Base-by-base conservation (phyloP, 2,888 invertebrate genomes). In the Eulithis testata region DNA sequence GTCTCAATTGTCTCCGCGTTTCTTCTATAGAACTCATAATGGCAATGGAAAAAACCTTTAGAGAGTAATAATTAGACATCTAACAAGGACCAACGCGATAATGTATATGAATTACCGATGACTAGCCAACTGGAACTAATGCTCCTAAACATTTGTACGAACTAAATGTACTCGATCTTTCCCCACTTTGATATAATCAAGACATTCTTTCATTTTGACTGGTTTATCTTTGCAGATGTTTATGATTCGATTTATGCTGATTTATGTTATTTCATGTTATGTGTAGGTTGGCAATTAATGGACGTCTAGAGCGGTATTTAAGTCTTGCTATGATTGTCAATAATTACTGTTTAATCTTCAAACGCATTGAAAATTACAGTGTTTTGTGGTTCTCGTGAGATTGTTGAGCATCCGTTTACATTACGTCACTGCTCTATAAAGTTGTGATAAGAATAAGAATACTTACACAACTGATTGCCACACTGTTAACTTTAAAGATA, bases 281-380 rank as follows among this genome's bases (percentile, higher is more conserved):
- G 21, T 54, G 11, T 49, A 43, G 44, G 31, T 44, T 37, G 14
- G 37, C 31, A 45, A 49, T 54, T 12, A 55, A 49, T 55, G 31
- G 37, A 27, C 40, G 11, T 52, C 4, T 52, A 9, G 44, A 43
- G 59, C 31, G 58, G 59, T 43, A 51, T 50, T 50, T 53, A 44
- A 43, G 11, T 12, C 11, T 53, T n/a, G 21, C n/a, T 49, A 55
- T 55, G 43, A 61, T 61, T n/a, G 31, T 43, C 49, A n/a, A 50
- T 61, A 61, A 61, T 55, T 61, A 61, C 54, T 11, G 50, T 7
- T 51, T 11, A 50, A 27, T 11, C 44, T 56, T 51, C 14, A 56
- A 51, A 51, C 14, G 6, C 11, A 9, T 36, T 56, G 14, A 14
- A 36, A 47, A 36, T 37, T 36, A 53, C 11, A 60, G 43, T 11